Evolutionary conservation across 1,140 invertebrate genomes (phyloP).

Genomic region (Heliconius hermathena): DNA sequence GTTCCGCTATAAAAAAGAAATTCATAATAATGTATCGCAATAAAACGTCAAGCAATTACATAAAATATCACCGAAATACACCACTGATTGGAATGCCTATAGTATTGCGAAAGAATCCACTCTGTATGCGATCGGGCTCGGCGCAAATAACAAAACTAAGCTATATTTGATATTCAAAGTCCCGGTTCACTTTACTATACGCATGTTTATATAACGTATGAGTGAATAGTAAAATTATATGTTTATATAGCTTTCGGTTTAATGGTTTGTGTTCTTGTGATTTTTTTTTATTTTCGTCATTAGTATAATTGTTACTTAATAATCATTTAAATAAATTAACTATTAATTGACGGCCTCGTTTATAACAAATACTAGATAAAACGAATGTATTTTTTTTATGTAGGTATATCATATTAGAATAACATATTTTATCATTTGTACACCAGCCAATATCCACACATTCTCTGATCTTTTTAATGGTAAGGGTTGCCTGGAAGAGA

Average conservation of each 20-base stretch:
- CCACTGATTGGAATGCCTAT: conserved; percentile 40
- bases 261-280: background rate
- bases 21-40: background rate
- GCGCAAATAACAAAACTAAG: conserved; percentile 59
- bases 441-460: too few species aligned
- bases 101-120: conserved; percentile 63
- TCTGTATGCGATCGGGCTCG: conserved; percentile 59
- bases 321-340: background rate
- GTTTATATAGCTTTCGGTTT: conserved; percentile 27
- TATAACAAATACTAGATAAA: background rate
- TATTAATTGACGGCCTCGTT: background rate
- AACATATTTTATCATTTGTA: too few species aligned
- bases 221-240: conserved; percentile 32
- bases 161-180: conserved; percentile 70
- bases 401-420: too few species aligned
- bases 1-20: conserved; percentile 35
- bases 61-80: conserved; percentile 45
- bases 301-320: background rate
- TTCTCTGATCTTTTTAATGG: too few species aligned
- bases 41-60: background rate
- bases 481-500: too few species aligned
- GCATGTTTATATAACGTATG: conserved; percentile 38
- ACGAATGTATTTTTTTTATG: too few species aligned
- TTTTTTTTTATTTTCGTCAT: background rate
- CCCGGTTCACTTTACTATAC: conserved; percentile 57